These are phyloP conservation scores for Macrochelys suwanniensis DNA, from an alignment of 2,797 vertebrate genomes.

Conservation along the genomic window DNA sequence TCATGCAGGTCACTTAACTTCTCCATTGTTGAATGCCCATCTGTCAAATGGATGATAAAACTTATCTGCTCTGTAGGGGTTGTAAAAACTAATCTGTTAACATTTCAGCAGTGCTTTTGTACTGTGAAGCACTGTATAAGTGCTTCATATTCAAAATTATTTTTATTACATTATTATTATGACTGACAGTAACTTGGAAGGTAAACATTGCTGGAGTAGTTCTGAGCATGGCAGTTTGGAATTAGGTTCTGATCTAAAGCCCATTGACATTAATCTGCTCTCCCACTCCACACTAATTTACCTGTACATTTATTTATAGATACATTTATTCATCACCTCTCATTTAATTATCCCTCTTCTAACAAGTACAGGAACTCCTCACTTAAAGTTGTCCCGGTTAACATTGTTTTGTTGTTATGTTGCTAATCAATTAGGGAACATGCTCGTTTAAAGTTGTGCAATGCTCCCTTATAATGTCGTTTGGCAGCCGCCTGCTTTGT, in stretches of 20 bases:
- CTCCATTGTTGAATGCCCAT: background rate
- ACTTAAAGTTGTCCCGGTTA: no score
- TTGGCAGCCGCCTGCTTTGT: no score
- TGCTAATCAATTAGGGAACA: no score
- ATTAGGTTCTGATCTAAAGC: background rate
- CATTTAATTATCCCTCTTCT: background rate
- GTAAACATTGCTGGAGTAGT: background rate
- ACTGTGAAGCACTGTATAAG: background rate
- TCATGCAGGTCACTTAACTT: background rate
- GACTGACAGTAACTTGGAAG: background rate
- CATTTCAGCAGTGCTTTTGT: background rate
- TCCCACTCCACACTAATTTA: background rate
- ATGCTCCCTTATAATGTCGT: no score
- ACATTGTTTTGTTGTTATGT: no score
- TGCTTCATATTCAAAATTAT: background rate
- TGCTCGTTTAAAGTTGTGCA: no score
- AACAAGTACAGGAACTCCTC: background rate
- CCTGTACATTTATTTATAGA: background rate
- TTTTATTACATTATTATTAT: background rate
- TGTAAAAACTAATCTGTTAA: no score
- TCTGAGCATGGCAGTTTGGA: background rate
- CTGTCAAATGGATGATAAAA: background rate
- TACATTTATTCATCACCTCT: background rate
- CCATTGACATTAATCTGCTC: background rate
- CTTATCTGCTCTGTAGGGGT: no score